Evolutionary conservation across 92 coral and sea anemone genomes (phyloP).

Genomic region (Heliopora coerulea): DNA sequence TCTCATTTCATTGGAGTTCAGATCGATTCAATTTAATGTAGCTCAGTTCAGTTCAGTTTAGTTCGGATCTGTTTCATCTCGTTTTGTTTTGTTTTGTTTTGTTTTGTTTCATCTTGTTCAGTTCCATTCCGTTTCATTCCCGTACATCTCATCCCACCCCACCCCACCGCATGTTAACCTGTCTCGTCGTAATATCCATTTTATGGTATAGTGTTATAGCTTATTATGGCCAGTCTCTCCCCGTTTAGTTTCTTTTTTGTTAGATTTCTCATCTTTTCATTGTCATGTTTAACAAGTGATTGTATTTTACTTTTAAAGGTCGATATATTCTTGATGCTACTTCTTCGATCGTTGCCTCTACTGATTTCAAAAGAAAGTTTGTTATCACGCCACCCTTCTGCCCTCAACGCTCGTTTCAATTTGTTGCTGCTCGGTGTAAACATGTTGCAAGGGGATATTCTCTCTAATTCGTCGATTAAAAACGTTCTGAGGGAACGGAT

Average conservation of each 20-base stretch:
- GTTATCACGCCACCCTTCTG: constrained; percentile 84
- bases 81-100: constrained; percentile 1
- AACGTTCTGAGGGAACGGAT: constrained; percentile 93
- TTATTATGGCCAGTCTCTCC: background rate
- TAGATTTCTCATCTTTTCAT: too few species aligned
- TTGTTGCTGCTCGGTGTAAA: constrained; percentile 77
- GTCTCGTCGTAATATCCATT: background rate
- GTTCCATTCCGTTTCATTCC: constrained; percentile 6
- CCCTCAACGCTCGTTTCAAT: constrained; percentile 80
- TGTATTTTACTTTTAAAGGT: constrained; percentile 54
- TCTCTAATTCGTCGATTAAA: constrained; percentile 75
- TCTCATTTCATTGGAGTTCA: background rate
- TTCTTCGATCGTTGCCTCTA: constrained; percentile 87
- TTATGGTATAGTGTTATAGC: background rate
- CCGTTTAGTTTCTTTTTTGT: background rate
- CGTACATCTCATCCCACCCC: background rate
- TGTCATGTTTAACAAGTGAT: too few species aligned
- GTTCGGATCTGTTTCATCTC: background rate
- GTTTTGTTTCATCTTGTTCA: constrained; percentile 1
- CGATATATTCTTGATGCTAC: constrained; percentile 73
- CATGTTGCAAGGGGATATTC: constrained; percentile 82
- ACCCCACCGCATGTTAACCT: background rate
- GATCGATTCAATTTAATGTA: background rate
- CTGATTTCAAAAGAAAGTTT: constrained; percentile 62
- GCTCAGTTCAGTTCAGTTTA: background rate